Conservation (phyloP, 1,140 invertebrate species). For the Drosophila bipectinata region DNA sequence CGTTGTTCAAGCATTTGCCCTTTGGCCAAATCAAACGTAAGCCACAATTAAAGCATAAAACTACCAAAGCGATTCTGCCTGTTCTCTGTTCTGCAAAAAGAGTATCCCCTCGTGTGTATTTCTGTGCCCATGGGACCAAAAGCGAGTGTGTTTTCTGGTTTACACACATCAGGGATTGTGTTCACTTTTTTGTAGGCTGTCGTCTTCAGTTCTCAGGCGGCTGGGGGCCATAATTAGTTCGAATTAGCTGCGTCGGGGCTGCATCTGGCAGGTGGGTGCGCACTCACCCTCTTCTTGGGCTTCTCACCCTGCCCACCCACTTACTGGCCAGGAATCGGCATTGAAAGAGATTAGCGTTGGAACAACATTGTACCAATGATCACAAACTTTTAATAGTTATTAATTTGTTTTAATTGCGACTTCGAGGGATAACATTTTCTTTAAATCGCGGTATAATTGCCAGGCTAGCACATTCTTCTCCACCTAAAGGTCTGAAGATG, state of each 20-base stretch:
- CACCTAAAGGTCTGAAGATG: slow-evolving; percentile 40
- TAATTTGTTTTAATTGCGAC: too few species aligned
- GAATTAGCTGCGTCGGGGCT: slow-evolving; percentile 70
- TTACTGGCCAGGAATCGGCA: too few species aligned
- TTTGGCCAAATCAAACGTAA: slow-evolving; percentile 78
- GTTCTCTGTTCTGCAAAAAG: slow-evolving; percentile 10
- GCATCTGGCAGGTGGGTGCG: slow-evolving; percentile 60
- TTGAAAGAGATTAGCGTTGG: too few species aligned
- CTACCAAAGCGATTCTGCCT: slow-evolving; percentile 45
- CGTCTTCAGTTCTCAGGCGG: slow-evolving; percentile 45
- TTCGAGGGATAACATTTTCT: neutral
- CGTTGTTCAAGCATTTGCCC: slow-evolving; percentile 56
- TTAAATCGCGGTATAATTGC: neutral
- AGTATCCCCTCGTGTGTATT: neutral
- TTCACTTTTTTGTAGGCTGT: slow-evolving; percentile 35
- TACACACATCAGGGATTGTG: slow-evolving; percentile 69
- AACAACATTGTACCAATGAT: too few species aligned
- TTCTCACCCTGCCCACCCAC: too few species aligned
- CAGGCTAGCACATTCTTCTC: neutral
- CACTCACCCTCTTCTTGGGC: neutral
- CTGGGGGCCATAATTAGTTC: slow-evolving; percentile 66
- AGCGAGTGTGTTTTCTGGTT: slow-evolving; percentile 1
- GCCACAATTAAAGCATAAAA: slow-evolving; percentile 80
- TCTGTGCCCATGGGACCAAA: neutral
- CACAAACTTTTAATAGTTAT: neutral